A percentile compares a stretch with the other conserved stretches of the same genome.
phyloP scores from a whole-genome alignment of 2,113 vertebrate genomes.

The Patagioenas fasciata region DNA sequence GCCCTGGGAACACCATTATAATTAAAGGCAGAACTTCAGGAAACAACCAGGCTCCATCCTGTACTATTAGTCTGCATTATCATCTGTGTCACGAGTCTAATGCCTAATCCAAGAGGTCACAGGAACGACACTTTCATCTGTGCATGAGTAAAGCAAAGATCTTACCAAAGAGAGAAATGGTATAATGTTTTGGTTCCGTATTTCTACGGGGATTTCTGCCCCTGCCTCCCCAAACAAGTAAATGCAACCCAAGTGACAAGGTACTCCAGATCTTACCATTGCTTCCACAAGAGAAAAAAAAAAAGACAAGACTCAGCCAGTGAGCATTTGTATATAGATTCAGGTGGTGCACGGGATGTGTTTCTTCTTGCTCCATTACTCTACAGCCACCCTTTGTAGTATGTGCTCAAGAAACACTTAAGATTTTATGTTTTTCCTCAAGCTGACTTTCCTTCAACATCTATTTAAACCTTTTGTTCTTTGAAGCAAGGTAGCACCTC shows the following conservation, averaged over 20 bases:
- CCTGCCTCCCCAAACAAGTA: neutral
- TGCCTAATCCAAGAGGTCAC: neutral
- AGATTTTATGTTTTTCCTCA: neutral
- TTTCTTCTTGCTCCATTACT: neutral
- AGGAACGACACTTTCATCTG: neutral
- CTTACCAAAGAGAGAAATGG: neutral
- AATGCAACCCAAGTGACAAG: neutral
- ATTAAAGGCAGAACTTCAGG: slow-evolving; percentile 4
- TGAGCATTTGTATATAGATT: neutral
- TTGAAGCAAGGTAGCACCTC: neutral
- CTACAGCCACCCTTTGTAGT: too few species aligned
- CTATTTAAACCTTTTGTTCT: neutral
- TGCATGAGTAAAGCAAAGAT: neutral
- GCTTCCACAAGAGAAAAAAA: neutral
- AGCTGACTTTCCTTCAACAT: neutral
- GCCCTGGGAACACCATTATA: neutral
- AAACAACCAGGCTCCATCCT: neutral
- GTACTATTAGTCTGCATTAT: neutral
- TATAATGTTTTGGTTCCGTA: neutral
- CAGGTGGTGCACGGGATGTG: accelerated
- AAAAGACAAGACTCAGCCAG: neutral
- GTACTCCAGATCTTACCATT: neutral
- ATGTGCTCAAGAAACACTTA: neutral
- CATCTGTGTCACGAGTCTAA: neutral
- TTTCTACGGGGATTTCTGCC: neutral